Conservation (phyloP, 2,113 vertebrate species). For the Oncorhynchus clarkii region DNA sequence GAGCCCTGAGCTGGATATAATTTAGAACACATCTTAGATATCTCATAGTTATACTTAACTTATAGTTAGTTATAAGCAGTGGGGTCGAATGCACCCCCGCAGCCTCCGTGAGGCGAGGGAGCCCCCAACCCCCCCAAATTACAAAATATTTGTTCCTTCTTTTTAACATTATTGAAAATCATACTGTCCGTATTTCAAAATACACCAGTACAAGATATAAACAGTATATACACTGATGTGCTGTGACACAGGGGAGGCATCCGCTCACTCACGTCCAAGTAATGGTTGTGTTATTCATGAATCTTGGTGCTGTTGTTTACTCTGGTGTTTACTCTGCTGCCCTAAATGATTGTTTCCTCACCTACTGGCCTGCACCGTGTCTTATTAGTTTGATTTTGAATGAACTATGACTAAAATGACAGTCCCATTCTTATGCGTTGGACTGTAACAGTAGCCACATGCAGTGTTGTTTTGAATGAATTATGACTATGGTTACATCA, state of each 20-base stretch:
- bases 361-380: slow-evolving; percentile 5
- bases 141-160: too few species aligned
- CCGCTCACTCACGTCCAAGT: neutral
- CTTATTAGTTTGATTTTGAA: slow-evolving; percentile 7
- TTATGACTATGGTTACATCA: slow-evolving; percentile 1
- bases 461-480: slow-evolving; percentile 22
- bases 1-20: too few species aligned
- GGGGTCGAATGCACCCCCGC: too few species aligned
- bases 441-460: neutral
- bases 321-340: neutral
- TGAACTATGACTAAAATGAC: slow-evolving; percentile 9
- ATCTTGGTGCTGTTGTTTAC: neutral
- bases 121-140: too few species aligned
- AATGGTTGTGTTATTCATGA: neutral
- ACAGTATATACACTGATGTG: neutral
- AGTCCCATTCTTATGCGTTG: slow-evolving; percentile 9
- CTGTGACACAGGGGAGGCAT: slow-evolving; percentile 3
- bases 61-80: too few species aligned
- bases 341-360: neutral
- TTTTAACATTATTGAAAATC: too few species aligned
- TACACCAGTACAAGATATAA: too few species aligned
- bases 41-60: too few species aligned
- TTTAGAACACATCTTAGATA: too few species aligned
- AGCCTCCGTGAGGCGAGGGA: too few species aligned
- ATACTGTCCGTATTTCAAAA: too few species aligned